Percentiles rank a stretch among this genome's conserved stretches.
phyloP scores from a whole-genome alignment of 2,797 vertebrate species.

The Platalea minor region DNA sequence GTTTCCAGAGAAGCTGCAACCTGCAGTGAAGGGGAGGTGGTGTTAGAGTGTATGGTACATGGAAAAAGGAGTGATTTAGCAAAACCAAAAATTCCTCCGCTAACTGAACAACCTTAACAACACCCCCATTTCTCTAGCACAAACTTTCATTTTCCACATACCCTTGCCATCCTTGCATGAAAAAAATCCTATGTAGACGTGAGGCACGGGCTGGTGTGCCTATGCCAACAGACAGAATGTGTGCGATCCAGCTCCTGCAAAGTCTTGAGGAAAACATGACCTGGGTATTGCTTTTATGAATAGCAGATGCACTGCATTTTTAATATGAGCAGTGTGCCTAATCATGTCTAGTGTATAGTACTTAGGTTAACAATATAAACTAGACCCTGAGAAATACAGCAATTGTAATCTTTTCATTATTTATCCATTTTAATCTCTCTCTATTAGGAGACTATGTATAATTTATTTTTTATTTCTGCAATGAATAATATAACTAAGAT shows the following conservation, averaged over 20 bases:
- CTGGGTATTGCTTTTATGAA: constrained; percentile 36
- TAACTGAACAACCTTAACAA: neutral
- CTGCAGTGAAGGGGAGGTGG: neutral
- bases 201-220: neutral
- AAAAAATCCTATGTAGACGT: neutral
- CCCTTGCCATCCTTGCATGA: neutral
- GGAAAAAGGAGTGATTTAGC: neutral
- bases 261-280: constrained; percentile 8
- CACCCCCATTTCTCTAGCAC: neutral
- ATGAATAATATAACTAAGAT: constrained; percentile 60
- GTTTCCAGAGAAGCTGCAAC: neutral
- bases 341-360: constrained; percentile 2
- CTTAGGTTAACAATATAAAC: constrained; percentile 62
- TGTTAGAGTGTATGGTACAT: neutral
- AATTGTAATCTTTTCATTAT: constrained; percentile 66
- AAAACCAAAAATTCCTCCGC: neutral
- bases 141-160: neutral
- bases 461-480: constrained; percentile 61
- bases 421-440: constrained; percentile 67
- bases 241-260: neutral
- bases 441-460: constrained; percentile 59
- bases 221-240: neutral
- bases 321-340: constrained; percentile 31
- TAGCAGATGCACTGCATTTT: constrained; percentile 51
- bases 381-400: constrained; percentile 50